These are phyloP conservation scores for Gorsachius goisagi DNA, from an alignment of 2,113 vertebrate species.

Conservation along the genomic window DNA sequence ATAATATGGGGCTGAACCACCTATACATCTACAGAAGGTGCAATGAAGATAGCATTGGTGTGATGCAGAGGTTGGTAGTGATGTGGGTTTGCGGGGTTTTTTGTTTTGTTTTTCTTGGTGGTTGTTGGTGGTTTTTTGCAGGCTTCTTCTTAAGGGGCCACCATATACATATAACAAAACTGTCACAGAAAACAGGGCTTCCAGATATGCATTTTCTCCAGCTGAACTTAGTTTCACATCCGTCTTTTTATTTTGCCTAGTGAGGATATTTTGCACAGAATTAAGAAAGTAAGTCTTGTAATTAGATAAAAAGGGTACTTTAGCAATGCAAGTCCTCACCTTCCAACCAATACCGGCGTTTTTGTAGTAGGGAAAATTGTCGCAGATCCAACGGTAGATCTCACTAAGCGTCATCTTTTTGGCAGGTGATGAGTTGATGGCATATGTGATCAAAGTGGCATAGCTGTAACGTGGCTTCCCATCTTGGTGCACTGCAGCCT, in stretches of 20 bases:
- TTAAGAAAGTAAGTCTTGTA: neutral
- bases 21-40: neutral
- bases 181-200: neutral
- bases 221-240: neutral
- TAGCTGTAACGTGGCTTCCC: conserved; percentile 98
- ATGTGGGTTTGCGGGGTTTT: neutral
- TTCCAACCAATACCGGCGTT: conserved; percentile 95
- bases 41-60: neutral
- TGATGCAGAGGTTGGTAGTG: neutral
- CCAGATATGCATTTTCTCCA: neutral
- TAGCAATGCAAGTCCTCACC: conserved; percentile 64
- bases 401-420: conserved; percentile 95
- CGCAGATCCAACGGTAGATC: conserved; percentile 98
- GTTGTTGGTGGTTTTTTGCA: neutral
- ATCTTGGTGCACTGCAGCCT: conserved; percentile 82
- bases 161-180: neutral
- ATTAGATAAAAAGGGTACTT: neutral
- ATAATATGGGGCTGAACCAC: neutral
- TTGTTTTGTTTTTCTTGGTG: neutral
- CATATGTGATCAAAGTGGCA: conserved; percentile 94
- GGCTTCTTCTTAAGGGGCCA: neutral
- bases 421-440: conserved; percentile 90
- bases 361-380: conserved; percentile 93
- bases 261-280: neutral
- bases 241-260: neutral